Evolutionary conservation across 92 coral and sea anemone genomes (phyloP), one percentile per base, ranked within the genome.

Genomic region (Desmophyllum pertusum): DNA sequence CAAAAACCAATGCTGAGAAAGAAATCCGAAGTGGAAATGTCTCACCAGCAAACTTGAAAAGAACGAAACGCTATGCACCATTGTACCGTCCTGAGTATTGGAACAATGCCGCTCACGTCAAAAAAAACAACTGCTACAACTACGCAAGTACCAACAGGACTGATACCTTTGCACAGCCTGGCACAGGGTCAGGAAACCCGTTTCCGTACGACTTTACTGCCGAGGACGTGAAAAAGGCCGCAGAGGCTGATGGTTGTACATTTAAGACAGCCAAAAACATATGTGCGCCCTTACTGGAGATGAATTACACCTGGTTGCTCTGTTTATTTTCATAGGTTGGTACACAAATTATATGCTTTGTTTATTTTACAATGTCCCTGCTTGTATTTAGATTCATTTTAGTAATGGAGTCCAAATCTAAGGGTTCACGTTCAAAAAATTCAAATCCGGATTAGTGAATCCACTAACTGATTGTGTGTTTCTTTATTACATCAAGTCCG

Each of bases 21-120:
- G 73, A 67, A 67, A 67, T 67, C 23, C 73, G 15, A 19, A 36
- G 42, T 18, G 25, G 73, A 8, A 67, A 67, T 33, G 73, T 67
- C n/a, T 13, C 18, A 10, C 21, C 42, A 3, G 39, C 10, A 15
- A 30, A n/a, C n/a, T 8, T 38, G 27, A 15, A 69, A 17, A 25
- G 18, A 23, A n/a, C 30, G 3, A 38, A 69, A 39, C 48, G 65
- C 30, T 57, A 17, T 27, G 65, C 65, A 57, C 65, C 65, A n/a
- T 8, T 10, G 29, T 57, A 57, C 30, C 4, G 10, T 0, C 65
- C 65, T 27, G 9, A 10, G 9, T 21, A 27, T 21, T 57, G 65
- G 65, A 57, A 57, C 65, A 11, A 57, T 3, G 9, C 25, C 30
- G 31, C 0, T 0, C 31, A 23, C n/a, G 31, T 57, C 9, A 10